Percentiles rank a stretch among this genome's conserved stretches.
Conservation (phyloP, 2,113 vertebrate genomes). For the Actenoides lindsayi region DNA sequence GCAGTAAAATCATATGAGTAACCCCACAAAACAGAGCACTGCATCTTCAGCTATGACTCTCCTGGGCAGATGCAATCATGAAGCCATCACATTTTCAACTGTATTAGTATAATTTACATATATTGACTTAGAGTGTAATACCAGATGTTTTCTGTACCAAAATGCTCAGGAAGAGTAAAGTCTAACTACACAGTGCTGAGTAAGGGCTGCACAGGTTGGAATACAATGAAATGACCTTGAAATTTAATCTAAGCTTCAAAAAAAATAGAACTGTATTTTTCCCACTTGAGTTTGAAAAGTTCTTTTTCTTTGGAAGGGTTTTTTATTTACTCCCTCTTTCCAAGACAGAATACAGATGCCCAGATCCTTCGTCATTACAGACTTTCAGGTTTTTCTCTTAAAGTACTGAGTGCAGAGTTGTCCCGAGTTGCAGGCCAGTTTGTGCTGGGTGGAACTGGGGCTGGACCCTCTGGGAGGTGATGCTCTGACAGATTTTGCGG, state of each 20-base stretch:
- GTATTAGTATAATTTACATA: not conserved
- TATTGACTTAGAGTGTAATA: not conserved
- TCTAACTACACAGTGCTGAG: not conserved
- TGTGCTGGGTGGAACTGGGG: not conserved
- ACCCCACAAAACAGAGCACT: not conserved
- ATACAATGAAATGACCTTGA: not conserved
- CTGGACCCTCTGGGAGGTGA: fast-evolving
- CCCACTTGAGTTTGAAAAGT: not conserved
- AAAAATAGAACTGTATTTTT: fast-evolving
- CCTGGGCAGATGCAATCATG: not conserved
- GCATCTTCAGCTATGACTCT: not conserved
- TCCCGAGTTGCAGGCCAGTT: not conserved
- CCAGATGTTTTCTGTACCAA: conserved; percentile 1
- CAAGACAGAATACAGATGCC: not conserved
- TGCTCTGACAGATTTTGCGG: not conserved
- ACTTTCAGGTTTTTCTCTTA: not conserved
- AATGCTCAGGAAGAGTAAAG: not conserved
- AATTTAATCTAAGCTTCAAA: not conserved
- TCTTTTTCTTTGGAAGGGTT: not conserved
- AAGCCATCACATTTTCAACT: not conserved
- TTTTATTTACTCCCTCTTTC: not conserved
- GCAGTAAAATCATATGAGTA: not conserved
- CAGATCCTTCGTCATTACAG: not conserved
- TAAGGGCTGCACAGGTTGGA: not conserved
- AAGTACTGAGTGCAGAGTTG: fast-evolving